A percentile compares a stretch with the other conserved stretches of the same genome.
phyloP scores from a whole-genome alignment of 2,888 invertebrate species.

The Heteromyza rotundicornis region DNA sequence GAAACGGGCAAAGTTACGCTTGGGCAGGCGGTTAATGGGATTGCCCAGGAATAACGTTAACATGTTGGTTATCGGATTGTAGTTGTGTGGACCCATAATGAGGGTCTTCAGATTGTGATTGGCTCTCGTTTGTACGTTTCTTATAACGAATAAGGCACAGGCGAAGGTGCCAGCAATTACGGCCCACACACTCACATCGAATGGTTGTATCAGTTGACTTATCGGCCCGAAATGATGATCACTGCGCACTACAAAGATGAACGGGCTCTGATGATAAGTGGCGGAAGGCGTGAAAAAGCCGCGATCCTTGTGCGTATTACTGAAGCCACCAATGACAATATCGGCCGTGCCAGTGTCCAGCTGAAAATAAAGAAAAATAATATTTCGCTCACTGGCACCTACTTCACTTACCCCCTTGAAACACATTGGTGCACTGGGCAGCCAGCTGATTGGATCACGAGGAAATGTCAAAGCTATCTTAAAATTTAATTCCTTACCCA shows the following conservation, averaged over 20 bases:
- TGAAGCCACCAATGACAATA: conserved; percentile 48
- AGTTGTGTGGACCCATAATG: conserved; percentile 31
- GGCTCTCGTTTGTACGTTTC: background rate
- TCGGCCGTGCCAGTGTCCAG: conserved; percentile 36
- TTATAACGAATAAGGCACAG: background rate
- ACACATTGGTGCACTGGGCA: no score
- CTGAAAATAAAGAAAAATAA: no score
- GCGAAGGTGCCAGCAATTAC: conserved; percentile 21
- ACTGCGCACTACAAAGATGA: conserved; percentile 43
- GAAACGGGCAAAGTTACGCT: conserved; percentile 41
- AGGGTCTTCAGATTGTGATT: conserved; percentile 15
- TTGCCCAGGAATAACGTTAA: conserved; percentile 42
- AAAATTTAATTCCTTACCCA: conserved; percentile 45
- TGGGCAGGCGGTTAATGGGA: conserved; percentile 38
- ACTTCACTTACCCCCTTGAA: no score
- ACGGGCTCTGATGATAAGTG: conserved; percentile 42
- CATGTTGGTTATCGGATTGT: conserved; percentile 38
- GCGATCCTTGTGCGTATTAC: conserved; percentile 37
- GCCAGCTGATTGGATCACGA: no score
- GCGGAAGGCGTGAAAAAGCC: conserved; percentile 37
- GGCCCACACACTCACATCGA: conserved; percentile 39
- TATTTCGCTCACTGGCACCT: no score
- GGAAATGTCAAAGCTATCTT: no score
- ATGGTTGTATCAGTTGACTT: conserved; percentile 40
- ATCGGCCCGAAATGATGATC: conserved; percentile 34